phyloP scores from a whole-genome alignment of 1,140 invertebrate genomes.

The Diabrotica undecimpunctata region DNA sequence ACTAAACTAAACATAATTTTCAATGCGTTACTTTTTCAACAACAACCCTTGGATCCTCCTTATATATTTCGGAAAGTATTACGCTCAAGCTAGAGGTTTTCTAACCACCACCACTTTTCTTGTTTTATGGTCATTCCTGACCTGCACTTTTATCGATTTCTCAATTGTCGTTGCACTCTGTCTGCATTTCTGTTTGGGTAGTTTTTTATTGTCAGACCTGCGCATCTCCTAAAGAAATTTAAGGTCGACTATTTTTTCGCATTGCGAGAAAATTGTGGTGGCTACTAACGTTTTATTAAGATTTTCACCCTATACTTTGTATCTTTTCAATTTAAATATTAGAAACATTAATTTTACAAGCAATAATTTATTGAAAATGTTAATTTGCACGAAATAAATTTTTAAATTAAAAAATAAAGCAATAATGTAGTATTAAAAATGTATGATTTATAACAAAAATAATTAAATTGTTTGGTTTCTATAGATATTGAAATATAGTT shows the following conservation, averaged over 20 bases:
- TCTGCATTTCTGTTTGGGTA: conserved; percentile 30
- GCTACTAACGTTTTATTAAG: not conserved
- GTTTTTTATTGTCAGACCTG: conserved; percentile 22
- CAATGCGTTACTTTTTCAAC: too few species aligned
- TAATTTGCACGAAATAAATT: too few species aligned
- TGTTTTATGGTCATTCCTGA: conserved; percentile 26
- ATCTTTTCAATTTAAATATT: too few species aligned
- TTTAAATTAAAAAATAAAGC: too few species aligned
- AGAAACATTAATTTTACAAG: too few species aligned
- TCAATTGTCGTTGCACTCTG: conserved; percentile 32
- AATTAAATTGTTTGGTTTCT: too few species aligned
- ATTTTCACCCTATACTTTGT: not conserved
- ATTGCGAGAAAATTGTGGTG: conserved; percentile 4
- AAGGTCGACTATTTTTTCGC: conserved; percentile 10
- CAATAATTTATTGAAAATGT: too few species aligned
- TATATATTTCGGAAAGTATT: not conserved
- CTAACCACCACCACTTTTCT: not conserved
- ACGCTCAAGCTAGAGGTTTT: not conserved
- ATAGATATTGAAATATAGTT: too few species aligned
- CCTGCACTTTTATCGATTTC: conserved; percentile 34
- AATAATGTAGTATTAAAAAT: too few species aligned
- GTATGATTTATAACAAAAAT: too few species aligned
- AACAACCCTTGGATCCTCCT: not conserved
- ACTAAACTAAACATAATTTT: too few species aligned
- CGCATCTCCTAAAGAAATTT: conserved; percentile 19